Percentiles rank a stretch among this genome's conserved stretches.
Evolutionary conservation across 2,888 invertebrate species (phyloP).

Genomic region (Andricus quercusramuli): DNA sequence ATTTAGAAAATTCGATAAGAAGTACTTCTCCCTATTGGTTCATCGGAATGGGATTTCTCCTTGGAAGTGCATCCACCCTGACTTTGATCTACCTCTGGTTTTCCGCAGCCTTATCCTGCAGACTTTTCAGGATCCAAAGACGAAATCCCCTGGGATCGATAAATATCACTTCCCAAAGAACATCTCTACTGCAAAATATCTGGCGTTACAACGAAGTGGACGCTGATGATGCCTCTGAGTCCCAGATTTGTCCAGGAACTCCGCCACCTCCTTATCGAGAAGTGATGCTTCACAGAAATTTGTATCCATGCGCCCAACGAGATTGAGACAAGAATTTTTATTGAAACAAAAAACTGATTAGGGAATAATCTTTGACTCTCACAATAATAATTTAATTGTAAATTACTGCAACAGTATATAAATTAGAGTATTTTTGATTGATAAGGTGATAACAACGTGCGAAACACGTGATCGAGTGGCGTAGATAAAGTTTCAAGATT

Average conservation of each 20-base stretch:
- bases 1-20: constrained; percentile 45
- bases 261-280: constrained; percentile 75
- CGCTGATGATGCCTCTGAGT: constrained; percentile 45
- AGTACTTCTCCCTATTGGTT: constrained; percentile 64
- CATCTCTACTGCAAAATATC: constrained; percentile 64
- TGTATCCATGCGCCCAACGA: constrained; percentile 51
- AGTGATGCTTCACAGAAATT: constrained; percentile 67
- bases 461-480: not conserved
- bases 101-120: constrained; percentile 56
- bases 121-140: constrained; percentile 43
- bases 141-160: constrained; percentile 41
- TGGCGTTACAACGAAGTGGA: constrained; percentile 56
- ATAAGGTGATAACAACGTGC: not conserved
- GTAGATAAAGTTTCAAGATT: not conserved
- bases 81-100: constrained; percentile 68
- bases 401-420: not conserved
- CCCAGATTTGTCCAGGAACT: constrained; percentile 68
- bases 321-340: not conserved
- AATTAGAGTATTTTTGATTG: not conserved
- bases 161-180: constrained; percentile 59
- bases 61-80: constrained; percentile 65
- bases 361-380: not conserved
- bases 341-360: not conserved
- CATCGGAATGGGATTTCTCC: constrained; percentile 66
- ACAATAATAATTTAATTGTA: not conserved